These are phyloP conservation scores for Cephus sareptanus DNA, from an alignment of 2,888 invertebrate species.

Conservation along the genomic window DNA sequence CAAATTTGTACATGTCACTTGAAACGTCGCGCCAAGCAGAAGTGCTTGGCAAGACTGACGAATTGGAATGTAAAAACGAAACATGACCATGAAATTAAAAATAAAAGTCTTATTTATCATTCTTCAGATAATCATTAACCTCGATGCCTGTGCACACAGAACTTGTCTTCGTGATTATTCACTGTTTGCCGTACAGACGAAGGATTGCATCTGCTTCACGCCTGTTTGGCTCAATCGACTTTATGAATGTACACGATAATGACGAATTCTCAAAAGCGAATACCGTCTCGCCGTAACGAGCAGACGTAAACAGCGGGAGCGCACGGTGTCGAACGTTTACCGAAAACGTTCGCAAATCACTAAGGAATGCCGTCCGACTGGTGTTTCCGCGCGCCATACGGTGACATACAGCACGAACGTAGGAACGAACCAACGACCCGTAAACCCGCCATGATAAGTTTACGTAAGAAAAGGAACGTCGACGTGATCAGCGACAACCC, in stretches of 20 bases:
- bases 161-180: background rate
- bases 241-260: background rate
- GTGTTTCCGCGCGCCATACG: conserved; percentile 50
- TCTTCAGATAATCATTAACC: background rate
- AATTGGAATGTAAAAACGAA: background rate
- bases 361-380: conserved; percentile 61
- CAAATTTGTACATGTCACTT: background rate
- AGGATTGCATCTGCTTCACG: background rate
- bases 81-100: background rate
- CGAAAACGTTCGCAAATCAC: conserved; percentile 63
- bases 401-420: conserved; percentile 54
- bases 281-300: conserved; percentile 22
- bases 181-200: background rate
- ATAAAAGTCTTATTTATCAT: background rate
- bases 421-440: conserved; percentile 45
- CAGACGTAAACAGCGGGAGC: conserved; percentile 48
- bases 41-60: background rate
- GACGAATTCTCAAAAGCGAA: background rate
- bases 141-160: background rate
- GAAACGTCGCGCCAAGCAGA: background rate
- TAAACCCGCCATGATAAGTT: conserved; percentile 40
- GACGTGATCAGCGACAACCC: no score
- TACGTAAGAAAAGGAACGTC: conserved; percentile 51
- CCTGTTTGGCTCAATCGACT: background rate
- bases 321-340: conserved; percentile 50